Percentiles rank a stretch among this genome's conserved stretches.
These are phyloP conservation scores for Acanthis flammea DNA, from an alignment of 2,797 vertebrate genomes.

Conservation along the genomic window DNA sequence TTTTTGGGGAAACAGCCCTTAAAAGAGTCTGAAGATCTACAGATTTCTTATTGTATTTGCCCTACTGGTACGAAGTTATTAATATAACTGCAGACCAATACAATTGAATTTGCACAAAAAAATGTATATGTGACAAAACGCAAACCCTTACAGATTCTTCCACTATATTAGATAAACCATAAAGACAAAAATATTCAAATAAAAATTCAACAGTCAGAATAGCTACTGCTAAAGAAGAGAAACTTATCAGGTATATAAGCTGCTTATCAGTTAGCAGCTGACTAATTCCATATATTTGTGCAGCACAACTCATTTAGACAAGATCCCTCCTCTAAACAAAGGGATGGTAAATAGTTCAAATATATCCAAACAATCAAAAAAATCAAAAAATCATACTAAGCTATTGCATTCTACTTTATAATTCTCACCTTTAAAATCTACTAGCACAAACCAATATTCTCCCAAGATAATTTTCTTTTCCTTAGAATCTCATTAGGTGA, in stretches of 20 bases:
- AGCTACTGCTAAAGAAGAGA: not conserved
- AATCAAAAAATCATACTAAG: not conserved
- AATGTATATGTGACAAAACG: not conserved
- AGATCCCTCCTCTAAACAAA: not conserved
- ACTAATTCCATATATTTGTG: not conserved
- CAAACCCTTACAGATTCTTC: not conserved
- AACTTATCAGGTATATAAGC: not conserved
- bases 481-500: not conserved
- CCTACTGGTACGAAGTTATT: not conserved
- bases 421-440: not conserved
- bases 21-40: not conserved
- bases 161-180: not conserved
- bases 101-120: not conserved
- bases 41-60: not conserved
- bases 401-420: not conserved
- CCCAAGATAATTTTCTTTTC: not conserved
- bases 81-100: not conserved
- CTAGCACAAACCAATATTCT: not conserved
- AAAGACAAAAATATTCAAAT: not conserved
- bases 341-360: not conserved
- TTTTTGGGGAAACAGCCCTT: not conserved
- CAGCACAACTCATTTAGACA: not conserved
- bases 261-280: not conserved
- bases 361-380: not conserved
- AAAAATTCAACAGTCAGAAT: not conserved